Conservation (phyloP, 2,113 vertebrate species). For the Laterallus jamaicensis region DNA sequence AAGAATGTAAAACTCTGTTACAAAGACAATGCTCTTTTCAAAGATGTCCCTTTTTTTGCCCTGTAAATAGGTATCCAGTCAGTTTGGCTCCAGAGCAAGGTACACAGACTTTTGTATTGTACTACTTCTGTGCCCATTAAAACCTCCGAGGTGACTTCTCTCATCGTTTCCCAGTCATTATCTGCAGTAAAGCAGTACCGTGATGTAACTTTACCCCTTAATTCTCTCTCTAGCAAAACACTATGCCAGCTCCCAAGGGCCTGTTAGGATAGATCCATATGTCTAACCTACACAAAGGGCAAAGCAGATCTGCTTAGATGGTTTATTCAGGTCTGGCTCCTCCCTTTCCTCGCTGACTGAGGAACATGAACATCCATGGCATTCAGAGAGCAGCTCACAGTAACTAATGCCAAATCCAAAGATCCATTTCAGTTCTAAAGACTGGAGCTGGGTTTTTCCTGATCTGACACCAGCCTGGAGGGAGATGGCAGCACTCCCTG, state of each 20-base stretch:
- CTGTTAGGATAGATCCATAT: neutral
- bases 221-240: neutral
- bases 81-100: neutral
- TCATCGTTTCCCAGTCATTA: neutral
- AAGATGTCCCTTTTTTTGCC: neutral
- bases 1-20: neutral
- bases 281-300: neutral
- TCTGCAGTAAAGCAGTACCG: neutral
- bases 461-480: neutral
- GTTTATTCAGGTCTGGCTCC: neutral
- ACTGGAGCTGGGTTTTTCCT: neutral
- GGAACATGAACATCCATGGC: neutral
- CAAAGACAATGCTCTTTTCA: neutral
- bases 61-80: neutral
- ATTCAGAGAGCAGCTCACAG: neutral
- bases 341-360: neutral
- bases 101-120: neutral
- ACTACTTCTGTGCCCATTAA: neutral
- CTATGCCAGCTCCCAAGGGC: neutral
- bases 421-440: neutral
- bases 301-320: neutral
- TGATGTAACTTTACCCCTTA: neutral
- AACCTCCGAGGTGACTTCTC: neutral
- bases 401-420: neutral
- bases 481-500: neutral